phyloP scores from a whole-genome alignment of 2,113 vertebrate genomes.

The Lonchura striata region DNA sequence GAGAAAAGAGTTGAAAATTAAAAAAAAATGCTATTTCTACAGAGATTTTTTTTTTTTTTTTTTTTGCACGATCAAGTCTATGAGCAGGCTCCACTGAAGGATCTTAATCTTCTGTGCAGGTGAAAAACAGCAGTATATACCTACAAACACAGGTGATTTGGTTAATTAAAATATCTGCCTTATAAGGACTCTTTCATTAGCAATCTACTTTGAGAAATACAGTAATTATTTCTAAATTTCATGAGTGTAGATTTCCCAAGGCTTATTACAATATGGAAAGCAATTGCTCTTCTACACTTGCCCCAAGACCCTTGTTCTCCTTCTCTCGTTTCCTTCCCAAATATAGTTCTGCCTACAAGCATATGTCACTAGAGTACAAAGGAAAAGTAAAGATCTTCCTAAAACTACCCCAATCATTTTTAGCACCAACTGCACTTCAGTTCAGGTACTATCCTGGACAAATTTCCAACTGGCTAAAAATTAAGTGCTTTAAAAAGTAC shows the following conservation, averaged over 20 bases:
- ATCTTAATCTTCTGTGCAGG: background rate
- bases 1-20: background rate
- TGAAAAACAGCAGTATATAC: background rate
- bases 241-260: background rate
- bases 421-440: background rate
- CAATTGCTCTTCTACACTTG: background rate
- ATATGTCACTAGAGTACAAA: rapidly evolving
- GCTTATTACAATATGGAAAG: background rate
- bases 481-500: background rate
- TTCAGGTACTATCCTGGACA: background rate
- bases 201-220: background rate
- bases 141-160: background rate
- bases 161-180: background rate
- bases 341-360: background rate
- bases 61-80: background rate
- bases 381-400: background rate
- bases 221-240: background rate
- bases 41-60: background rate
- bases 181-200: background rate
- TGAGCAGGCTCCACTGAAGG: background rate
- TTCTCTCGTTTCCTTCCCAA: background rate
- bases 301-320: background rate
- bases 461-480: background rate
- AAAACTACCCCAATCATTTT: background rate
- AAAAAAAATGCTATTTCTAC: background rate